Evolutionary conservation across 2,797 vertebrate genomes (phyloP), one percentile per base, ranked within the genome.

Genomic region (Loris lydekkerianus): DNA sequence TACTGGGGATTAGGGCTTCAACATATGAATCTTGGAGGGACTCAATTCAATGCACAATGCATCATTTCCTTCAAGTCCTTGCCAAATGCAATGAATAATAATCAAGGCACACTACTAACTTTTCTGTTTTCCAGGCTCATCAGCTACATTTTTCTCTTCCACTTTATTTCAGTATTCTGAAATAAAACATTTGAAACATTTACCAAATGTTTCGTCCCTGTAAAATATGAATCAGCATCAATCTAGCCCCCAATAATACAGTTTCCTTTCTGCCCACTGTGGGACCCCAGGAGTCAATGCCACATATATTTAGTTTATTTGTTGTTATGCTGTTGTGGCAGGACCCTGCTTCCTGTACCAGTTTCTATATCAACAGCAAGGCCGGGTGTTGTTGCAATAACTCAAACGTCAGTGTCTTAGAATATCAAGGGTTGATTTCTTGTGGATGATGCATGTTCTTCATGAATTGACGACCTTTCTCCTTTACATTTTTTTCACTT

Each of bases 101-200:
- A 80, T 58, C 0, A 61, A 84, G 67, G 56, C 53, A 77, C 17
- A 70, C 43, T 61, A 29, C 4, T 65, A n/a, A 60, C 46, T 86
- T 96, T 96, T 72, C 25, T 87, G 8, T 80, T 86, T 95, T 91
- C 86, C 61, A 89, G 25, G 58, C 10, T 94, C 20, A 72, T 87
- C 18, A 43, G 88, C 10, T 70, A 40, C 5, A 18, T 88, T 92
- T 92, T 93, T 88, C 25, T 75, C 43, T 83, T 95, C 75, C 70
- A 80, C 5, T 88, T 94, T 95, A 83, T 80, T 96, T 94, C 70
- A 91, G 85, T 34, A 15, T 53, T 15, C 49, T 53, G 49, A 15
- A 53, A 53, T 53, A 53, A 15, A 53, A 53, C 49, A 53, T 53
- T 53, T 40, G 58, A 80, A 13, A 86, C 53, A 27, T 83, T 94